A percentile compares a stretch with the other conserved stretches of the same genome.
Evolutionary conservation across 2,888 invertebrate species (phyloP).

Genomic region (Diachrysia chrysitis): DNA sequence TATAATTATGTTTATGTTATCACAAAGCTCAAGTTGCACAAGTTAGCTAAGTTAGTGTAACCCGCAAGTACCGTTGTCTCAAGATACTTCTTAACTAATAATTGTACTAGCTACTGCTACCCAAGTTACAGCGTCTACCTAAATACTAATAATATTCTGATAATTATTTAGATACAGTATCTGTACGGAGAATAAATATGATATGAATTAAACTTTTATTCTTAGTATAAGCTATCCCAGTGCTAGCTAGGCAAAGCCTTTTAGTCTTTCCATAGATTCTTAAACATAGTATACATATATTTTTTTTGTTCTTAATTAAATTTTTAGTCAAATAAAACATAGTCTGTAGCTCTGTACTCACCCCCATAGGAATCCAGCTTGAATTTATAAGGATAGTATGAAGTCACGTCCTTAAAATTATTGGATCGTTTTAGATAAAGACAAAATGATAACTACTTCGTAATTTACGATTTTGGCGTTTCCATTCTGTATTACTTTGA

Average conservation of each 20-base stretch:
- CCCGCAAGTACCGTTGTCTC: constrained; percentile 26
- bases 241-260: too few species aligned
- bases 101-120: constrained; percentile 50
- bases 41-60: constrained; percentile 35
- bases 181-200: too few species aligned
- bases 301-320: too few species aligned
- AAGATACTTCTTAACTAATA: constrained; percentile 56
- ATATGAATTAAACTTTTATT: too few species aligned
- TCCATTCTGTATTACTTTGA: background rate
- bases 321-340: too few species aligned
- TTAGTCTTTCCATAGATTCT: too few species aligned
- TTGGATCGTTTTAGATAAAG: background rate
- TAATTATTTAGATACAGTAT: background rate
- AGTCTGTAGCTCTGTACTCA: background rate
- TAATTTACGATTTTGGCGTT: background rate
- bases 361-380: background rate
- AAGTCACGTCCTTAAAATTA: constrained; percentile 2
- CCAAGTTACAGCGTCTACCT: constrained; percentile 40
- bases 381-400: background rate
- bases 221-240: too few species aligned
- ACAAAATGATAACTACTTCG: background rate
- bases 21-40: constrained; percentile 23
- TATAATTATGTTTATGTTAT: constrained; percentile 6
- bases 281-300: too few species aligned
- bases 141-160: constrained; percentile 21